Percentiles rank a stretch among this genome's conserved stretches.
These are phyloP conservation scores for Bergia sp. DNA, from an alignment of 92 coral and sea anemone species.

Conservation along the genomic window DNA sequence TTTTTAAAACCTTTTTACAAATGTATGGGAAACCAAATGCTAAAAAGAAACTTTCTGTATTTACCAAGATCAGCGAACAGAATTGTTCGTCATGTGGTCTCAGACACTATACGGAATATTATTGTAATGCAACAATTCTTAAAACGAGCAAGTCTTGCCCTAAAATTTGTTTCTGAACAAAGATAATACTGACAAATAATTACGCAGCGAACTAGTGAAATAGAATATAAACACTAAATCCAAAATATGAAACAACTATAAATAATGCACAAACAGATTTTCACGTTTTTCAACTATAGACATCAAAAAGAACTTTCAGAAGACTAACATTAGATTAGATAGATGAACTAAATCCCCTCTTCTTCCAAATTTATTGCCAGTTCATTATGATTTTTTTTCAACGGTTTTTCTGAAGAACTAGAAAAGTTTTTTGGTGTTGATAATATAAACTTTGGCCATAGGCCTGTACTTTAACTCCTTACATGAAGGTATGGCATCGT, in stretches of 20 bases:
- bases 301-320: not conserved
- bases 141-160: not conserved
- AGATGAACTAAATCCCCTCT: not conserved
- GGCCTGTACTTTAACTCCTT: constrained; percentile 90
- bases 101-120: not conserved
- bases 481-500: constrained; percentile 80
- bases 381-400: not conserved
- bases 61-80: too few species aligned
- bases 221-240: not conserved
- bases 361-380: constrained; percentile 22
- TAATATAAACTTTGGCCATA: constrained; percentile 63
- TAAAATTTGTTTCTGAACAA: not conserved
- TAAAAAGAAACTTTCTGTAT: too few species aligned
- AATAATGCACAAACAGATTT: constrained; percentile 13
- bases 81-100: not conserved
- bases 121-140: not conserved
- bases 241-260: constrained; percentile 20
- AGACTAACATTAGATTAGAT: not conserved
- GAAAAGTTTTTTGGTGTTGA: not conserved
- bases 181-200: not conserved
- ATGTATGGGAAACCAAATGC: too few species aligned
- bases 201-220: not conserved
- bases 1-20: too few species aligned
- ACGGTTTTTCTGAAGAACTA: not conserved
- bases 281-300: not conserved